Evolutionary conservation across 1,140 invertebrate species (phyloP), one percentile per base, ranked within the genome.

Genomic region (Plectrocnemia conspersa): DNA sequence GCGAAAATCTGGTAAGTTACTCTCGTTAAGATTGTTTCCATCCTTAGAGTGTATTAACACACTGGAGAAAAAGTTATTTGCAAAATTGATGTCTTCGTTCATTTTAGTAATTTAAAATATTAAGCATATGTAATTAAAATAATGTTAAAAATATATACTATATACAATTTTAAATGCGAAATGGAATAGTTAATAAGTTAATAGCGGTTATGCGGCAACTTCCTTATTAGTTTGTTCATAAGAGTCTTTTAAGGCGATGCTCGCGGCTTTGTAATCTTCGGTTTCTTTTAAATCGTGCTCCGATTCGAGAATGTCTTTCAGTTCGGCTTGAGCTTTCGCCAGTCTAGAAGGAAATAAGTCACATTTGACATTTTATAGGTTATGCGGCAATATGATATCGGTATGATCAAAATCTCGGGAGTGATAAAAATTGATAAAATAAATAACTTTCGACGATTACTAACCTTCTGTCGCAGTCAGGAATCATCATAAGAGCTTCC

Each of bases 401-500:
- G n/a, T n/a, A n/a, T n/a, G n/a, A 13, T 13, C 42, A 22, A 33
- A 19, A 16, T 10, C 15, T 10, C n/a, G 29, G 16, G 46, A 47
- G 9, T n/a, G n/a, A n/a, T n/a, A n/a, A n/a, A n/a, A n/a, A n/a
- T n/a, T 6, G 27, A 29, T 29, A 29, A n/a, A 7, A n/a, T 7
- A 7, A n/a, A 29, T 29, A n/a, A 7, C 27, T n/a, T n/a, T n/a
- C n/a, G n/a, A n/a, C n/a, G n/a, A n/a, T n/a, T 44, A 45, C 40
- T 24, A 59, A 80, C 79, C 78, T 71, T 56, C 88, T 79, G 64
- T 89, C 85, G 64, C 87, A 89, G 66, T 93, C 89, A 1, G 89
- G 89, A 35, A 93, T 78, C 88, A 95, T 94, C 86, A 91, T 90
- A 50, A 88, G 72, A 18, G 83, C 85, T 68, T 95, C 91, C 64